A percentile compares a stretch with the other conserved stretches of the same genome.
These are phyloP conservation scores for Procambarus clarkii DNA, from an alignment of 1,140 invertebrate genomes.

Conservation along the genomic window DNA sequence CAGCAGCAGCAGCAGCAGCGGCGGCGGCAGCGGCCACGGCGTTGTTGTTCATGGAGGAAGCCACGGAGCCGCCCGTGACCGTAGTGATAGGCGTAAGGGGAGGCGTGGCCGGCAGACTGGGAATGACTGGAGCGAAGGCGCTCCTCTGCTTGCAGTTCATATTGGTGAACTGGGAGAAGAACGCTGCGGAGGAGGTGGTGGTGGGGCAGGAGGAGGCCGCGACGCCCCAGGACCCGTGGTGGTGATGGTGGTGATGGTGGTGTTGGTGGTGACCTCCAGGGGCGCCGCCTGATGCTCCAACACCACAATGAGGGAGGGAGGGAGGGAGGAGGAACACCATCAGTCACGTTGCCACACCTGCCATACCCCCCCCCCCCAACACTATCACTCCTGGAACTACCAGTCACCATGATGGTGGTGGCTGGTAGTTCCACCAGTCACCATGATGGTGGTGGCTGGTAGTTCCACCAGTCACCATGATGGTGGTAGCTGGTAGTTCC, in stretches of 20 bases:
- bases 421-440: too few relatives aligned
- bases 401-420: too few relatives aligned
- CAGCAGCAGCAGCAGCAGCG: constrained; percentile 34
- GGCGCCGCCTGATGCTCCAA: background rate
- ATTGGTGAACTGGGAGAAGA: constrained; percentile 40
- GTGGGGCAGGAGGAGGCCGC: background rate
- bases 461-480: too few relatives aligned
- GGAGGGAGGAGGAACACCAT: constrained; percentile 39
- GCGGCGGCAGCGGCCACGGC: background rate
- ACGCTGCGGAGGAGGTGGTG: constrained; percentile 35
- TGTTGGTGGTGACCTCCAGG: background rate
- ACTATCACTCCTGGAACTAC: too few relatives aligned
- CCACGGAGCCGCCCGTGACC: background rate
- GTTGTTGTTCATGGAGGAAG: background rate
- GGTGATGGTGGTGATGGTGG: constrained; percentile 23
- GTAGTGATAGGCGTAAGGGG: constrained; percentile 51
- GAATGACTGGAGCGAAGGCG: constrained; percentile 60
- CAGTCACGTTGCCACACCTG: constrained; percentile 6
- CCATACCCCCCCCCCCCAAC: background rate
- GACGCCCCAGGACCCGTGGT: constrained; percentile 46
- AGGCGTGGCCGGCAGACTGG: constrained; percentile 58
- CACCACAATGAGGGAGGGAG: background rate
- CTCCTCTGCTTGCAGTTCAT: constrained; percentile 46
- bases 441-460: too few relatives aligned
- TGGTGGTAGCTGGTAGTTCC: too few relatives aligned